A percentile compares a stretch with the other conserved stretches of the same genome.
Conservation (phyloP, 2,113 vertebrate species). For the Cercopithecus mona region DNA sequence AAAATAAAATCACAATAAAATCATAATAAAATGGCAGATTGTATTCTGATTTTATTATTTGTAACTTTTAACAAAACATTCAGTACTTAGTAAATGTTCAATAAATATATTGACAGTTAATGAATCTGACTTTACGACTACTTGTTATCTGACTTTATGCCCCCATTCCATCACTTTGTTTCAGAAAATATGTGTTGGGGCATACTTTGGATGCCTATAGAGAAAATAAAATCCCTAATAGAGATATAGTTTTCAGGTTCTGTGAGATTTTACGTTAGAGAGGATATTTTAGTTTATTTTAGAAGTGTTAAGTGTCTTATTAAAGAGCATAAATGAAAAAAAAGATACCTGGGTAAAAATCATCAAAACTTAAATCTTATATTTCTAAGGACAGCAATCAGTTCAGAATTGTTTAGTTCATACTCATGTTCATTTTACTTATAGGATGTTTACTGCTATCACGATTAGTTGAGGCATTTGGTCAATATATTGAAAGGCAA, state of each 20-base stretch:
- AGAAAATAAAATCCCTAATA: neutral
- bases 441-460: neutral
- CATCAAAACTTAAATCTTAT: neutral
- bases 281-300: neutral
- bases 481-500: neutral
- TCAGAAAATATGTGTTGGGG: neutral
- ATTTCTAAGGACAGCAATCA: neutral
- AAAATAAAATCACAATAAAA: neutral
- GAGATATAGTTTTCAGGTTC: neutral
- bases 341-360: neutral
- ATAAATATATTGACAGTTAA: neutral
- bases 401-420: neutral
- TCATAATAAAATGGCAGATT: neutral
- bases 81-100: neutral
- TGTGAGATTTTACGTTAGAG: neutral
- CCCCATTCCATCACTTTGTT: neutral
- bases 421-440: neutral
- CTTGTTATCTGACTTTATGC: neutral
- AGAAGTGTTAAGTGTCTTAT: neutral
- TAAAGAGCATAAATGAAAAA: neutral
- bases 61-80: neutral
- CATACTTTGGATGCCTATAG: neutral
- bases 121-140: neutral
- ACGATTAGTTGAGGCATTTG: neutral
- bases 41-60: neutral